Evolutionary conservation across 2,888 invertebrate genomes (phyloP), one percentile per base, ranked within the genome.

Genomic region (Acheta domesticus): DNA sequence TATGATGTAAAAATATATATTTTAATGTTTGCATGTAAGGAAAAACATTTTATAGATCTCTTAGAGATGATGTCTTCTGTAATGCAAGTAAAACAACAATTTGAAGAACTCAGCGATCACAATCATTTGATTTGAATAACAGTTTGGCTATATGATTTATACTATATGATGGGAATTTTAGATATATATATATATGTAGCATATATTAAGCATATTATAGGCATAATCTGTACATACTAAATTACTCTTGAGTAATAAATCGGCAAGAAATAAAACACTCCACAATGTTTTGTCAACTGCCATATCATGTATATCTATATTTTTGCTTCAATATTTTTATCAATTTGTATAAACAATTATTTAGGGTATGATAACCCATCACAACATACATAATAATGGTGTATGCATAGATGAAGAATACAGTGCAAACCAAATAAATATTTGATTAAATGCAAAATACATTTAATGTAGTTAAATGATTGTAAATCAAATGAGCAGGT

Each of bases 351-450:
- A 62, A 62, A 62, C 62, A 62, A 62, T 62, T 62, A 62, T 62
- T 62, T 62, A 62, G 62, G 62, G 62, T 62, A 62, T 62, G 62
- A 76, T 49, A 76, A 75, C 75, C 21, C 21, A 75, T 75, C 48
- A 36, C 75, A 75, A 75, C 75, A 75, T 23, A 36, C 75, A 75
- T 62, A 62, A 77, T 77, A 50, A 50, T 19, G 75, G 75, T 80
- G 77, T 77, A 77, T 50, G 77, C 77, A 80, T 80, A 77, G 78
- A 80, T 80, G 77, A 78, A 77, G 74, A 49, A 48, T 77, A 80
- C 77, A 77, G 75, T 76, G 62, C 62, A 79, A 62, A 36, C 73
- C 79, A 76, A 78, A 50, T 78, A 50, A 75, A 16, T 79, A 78
- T 75, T 73, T 79, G 79, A 79, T 79, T 79, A 76, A 79, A 76